Percentiles rank a stretch among this genome's conserved stretches.
phyloP scores from a whole-genome alignment of 53 echinoderm and acorn worm genomes.

The Hippasteria phrygiana region DNA sequence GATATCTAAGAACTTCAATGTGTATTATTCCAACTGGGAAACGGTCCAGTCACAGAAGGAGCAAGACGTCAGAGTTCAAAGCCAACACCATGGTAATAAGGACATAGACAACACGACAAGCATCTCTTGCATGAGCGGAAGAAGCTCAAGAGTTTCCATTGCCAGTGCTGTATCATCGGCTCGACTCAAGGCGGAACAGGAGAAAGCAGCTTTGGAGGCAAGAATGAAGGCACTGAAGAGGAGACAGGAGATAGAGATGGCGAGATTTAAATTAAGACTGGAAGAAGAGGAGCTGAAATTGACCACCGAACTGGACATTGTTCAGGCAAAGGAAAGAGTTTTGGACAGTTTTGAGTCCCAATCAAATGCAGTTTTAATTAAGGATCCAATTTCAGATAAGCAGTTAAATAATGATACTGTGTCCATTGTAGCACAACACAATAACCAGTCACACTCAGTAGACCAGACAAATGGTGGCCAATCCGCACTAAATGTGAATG shows the following conservation, averaged over 20 bases:
- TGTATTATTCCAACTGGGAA: conserved; percentile 47
- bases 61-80: neutral
- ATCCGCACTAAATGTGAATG: conserved; percentile 34
- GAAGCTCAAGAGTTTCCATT: conserved; percentile 24
- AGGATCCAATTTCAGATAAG: too few species aligned
- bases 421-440: conserved; percentile 4
- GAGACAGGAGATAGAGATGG: conserved; percentile 28
- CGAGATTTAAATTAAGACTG: too few species aligned
- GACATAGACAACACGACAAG: neutral
- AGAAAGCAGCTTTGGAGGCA: conserved; percentile 46
- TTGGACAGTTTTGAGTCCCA: too few species aligned
- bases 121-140: conserved; percentile 9
- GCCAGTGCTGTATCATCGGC: conserved; percentile 54
- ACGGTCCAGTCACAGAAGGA: conserved; percentile 16
- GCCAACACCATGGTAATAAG: neutral
- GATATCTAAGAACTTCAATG: conserved; percentile 49
- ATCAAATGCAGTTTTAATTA: too few species aligned
- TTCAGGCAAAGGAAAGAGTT: too few species aligned
- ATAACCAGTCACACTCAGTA: conserved; percentile 24
- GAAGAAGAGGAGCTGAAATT: too few species aligned
- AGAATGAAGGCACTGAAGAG: conserved; percentile 33
- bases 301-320: too few species aligned
- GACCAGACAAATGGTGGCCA: conserved; percentile 40
- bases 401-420: conserved; percentile 16
- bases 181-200: conserved; percentile 47